Percentiles rank a stretch among this genome's conserved stretches.
phyloP scores from a whole-genome alignment of 2,888 invertebrate genomes.

The Thalpophila matura region DNA sequence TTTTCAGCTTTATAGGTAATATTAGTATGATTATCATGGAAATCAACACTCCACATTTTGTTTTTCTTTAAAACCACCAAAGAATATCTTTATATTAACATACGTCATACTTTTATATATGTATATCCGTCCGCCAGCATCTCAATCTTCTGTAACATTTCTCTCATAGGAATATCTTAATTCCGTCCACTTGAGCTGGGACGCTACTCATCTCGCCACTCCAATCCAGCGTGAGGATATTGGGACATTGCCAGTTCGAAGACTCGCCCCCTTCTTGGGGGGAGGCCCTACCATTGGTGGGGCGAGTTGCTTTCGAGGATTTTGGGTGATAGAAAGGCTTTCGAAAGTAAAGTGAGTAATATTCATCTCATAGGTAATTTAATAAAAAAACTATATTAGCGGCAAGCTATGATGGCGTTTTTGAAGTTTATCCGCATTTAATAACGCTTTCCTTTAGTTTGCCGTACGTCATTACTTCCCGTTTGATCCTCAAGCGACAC shows the following conservation, averaged over 20 bases:
- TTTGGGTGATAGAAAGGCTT: not conserved
- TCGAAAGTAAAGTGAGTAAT: not conserved
- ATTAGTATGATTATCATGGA: no score
- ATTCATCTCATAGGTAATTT: no score
- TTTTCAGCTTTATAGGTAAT: no score
- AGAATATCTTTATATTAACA: not conserved
- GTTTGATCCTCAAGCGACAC: no score
- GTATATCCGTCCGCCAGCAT: slow-evolving; percentile 13
- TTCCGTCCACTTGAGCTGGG: slow-evolving; percentile 55
- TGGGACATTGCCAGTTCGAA: slow-evolving; percentile 63
- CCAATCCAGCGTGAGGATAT: slow-evolving; percentile 63
- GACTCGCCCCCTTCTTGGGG: slow-evolving; percentile 36
- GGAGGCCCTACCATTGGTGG: slow-evolving; percentile 33
- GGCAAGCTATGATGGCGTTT: no score
- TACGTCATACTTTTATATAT: slow-evolving; percentile 5
- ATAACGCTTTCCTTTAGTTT: no score
- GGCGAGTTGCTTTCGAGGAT: slow-evolving; percentile 14
- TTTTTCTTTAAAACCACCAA: not conserved
- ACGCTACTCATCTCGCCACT: slow-evolving; percentile 61
- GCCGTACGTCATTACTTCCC: no score
- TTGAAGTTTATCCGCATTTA: no score
- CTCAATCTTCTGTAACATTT: slow-evolving; percentile 18
- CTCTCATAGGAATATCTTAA: slow-evolving; percentile 58
- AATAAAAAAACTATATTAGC: no score
- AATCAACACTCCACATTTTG: not conserved